phyloP scores from a whole-genome alignment of 2,888 invertebrate genomes.

The Tetanocera ferruginea region DNA sequence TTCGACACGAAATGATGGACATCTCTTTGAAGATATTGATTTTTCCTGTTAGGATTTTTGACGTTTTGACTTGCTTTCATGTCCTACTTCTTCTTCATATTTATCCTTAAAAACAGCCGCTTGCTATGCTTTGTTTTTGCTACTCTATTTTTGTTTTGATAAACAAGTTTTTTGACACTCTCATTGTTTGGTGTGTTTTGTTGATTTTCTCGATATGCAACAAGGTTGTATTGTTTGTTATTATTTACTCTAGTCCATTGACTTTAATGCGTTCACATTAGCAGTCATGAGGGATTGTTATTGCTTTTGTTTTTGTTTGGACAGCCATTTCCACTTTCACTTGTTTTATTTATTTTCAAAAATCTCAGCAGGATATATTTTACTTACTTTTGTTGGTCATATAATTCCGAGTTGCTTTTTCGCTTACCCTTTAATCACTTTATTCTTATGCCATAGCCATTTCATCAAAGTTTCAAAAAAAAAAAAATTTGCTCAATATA shows the following conservation, averaged over 20 bases:
- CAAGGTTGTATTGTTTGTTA: conserved; percentile 1
- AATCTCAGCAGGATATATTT: no score
- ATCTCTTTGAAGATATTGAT: conserved; percentile 17
- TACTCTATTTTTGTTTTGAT: not conserved
- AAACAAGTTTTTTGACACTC: not conserved
- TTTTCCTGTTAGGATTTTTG: conserved; percentile 5
- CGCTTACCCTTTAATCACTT: no score
- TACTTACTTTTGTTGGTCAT: no score
- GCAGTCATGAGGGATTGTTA: no score
- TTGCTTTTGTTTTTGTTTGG: no score
- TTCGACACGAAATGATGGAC: not conserved
- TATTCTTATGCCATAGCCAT: no score
- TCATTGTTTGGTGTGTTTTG: not conserved
- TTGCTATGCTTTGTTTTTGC: not conserved
- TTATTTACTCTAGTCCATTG: not conserved
- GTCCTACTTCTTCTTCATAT: not conserved
- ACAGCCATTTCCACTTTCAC: no score
- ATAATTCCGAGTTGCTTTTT: no score
- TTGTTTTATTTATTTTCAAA: no score
- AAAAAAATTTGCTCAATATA: no score
- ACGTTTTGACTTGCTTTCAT: not conserved
- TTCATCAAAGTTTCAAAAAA: no score
- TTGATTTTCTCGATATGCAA: not conserved
- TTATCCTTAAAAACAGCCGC: not conserved
- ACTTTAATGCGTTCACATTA: no score